Conservation (phyloP, 2,113 vertebrate genomes). For the Aythya baeri region DNA sequence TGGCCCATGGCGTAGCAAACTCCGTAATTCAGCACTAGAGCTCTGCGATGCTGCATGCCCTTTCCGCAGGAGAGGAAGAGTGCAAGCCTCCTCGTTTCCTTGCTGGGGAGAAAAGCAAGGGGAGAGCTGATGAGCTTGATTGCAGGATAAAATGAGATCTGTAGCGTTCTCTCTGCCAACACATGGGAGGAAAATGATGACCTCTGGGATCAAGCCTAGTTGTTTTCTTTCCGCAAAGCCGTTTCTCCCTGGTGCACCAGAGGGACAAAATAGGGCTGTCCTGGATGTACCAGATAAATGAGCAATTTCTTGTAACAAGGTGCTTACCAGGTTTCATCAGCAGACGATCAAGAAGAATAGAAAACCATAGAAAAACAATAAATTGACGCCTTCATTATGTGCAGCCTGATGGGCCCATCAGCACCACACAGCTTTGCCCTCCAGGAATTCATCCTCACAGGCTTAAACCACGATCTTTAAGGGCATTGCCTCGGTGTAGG, state of each 20-base stretch:
- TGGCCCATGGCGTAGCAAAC: background rate
- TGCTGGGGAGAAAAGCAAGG: background rate
- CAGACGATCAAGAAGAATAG: background rate
- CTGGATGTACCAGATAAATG: background rate
- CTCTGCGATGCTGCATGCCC: background rate
- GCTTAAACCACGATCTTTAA: background rate
- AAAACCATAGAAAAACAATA: background rate
- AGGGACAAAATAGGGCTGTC: background rate
- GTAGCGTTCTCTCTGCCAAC: background rate
- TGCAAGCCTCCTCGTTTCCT: background rate
- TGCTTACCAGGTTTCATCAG: background rate
- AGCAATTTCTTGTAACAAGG: conserved; percentile 8
- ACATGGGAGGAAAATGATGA: background rate
- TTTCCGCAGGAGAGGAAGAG: background rate
- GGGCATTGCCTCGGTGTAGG: background rate
- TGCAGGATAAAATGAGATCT: background rate
- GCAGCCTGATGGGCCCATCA: background rate
- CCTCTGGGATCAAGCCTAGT: background rate
- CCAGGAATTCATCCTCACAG: background rate
- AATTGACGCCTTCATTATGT: background rate
- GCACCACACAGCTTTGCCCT: background rate
- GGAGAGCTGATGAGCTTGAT: background rate
- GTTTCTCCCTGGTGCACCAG: background rate
- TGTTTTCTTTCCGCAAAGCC: background rate
- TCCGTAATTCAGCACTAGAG: background rate